Base-by-base conservation (phyloP, 2,113 vertebrate genomes). In the Cygnus buccinator region DNA sequence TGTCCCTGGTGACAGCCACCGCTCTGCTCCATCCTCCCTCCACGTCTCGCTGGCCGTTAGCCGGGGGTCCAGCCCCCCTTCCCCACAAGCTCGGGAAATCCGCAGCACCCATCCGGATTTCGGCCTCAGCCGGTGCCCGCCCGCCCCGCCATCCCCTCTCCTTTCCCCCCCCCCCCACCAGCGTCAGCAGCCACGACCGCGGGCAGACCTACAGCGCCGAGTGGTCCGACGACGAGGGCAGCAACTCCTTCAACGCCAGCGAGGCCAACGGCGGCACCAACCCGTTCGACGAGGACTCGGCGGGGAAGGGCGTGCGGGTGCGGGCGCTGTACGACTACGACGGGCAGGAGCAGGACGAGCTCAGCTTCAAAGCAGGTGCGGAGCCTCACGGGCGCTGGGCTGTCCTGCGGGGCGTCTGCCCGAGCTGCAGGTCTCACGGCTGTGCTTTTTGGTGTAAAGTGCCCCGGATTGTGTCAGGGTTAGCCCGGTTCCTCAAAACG, bases 281-380 rank as follows among this genome's bases (percentile, higher is more conserved):
- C 97, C 99, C 99, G 54, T 99, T 99, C 5, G 99, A 99, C 25
- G 99, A 99, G 1, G 99, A 99, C 59, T 37, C 95, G 1, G 89
- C 15, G 3, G 95, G 90, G 87, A 98, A 98, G 95, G 99, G 98
- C 0, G 98, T 99, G 86, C 98, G 99, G 3, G 99, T 99, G 77
- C 98, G 99, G 6, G 99, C 99, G 3, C 99, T 99, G 35, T 99
- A 99, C 9, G 99, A 99, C 97, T 99, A 99, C 1, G 99, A 99
- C 0, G 99, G 99, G 92, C 99, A 99, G 97, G 99, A 99, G 94
- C 99, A 99, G 96, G 99, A 99, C 12, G 99, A 99, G 91, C 98
- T 99, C 94, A 98, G 98, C 97, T 99, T 99, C 97, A 99, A 99
- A 99, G 99, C 99, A 71, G 99, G 99, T 99, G 98, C 0, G 29